Evolutionary conservation across 2,797 vertebrate genomes (phyloP).

Genomic region (Pipistrellus pygmaeus): DNA sequence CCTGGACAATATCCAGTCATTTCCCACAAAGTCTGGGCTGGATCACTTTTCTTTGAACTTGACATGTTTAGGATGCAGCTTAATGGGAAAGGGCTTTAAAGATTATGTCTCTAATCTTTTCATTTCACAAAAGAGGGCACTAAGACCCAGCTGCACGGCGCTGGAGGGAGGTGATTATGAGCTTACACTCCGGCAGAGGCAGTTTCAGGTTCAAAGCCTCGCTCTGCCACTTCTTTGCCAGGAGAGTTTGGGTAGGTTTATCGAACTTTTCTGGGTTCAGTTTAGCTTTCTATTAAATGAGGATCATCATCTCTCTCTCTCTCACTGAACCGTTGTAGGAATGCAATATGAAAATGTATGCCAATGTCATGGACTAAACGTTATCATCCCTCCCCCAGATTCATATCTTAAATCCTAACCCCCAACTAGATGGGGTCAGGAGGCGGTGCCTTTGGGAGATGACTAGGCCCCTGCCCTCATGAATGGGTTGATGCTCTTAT

Average conservation of each 20-base stretch:
- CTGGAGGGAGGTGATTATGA: not conserved
- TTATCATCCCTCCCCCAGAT: not conserved
- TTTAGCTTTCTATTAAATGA: constrained; percentile 3
- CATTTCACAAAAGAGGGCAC: constrained; percentile 19
- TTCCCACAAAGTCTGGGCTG: not conserved
- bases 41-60: constrained; percentile 37
- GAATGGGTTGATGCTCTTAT: not conserved
- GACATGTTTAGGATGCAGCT: not conserved
- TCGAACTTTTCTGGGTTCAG: not conserved
- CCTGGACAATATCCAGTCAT: not conserved
- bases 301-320: not conserved
- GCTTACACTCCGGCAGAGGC: not conserved
- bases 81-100: constrained; percentile 31
- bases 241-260: not conserved
- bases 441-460: not conserved
- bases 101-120: constrained; percentile 12
- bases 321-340: not conserved
- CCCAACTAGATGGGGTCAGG: not conserved
- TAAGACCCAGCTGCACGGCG: not conserved
- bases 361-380: not conserved
- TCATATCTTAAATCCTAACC: not conserved
- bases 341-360: not conserved
- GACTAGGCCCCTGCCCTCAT: not conserved
- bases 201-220: not conserved
- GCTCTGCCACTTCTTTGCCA: not conserved